These are phyloP conservation scores for Ferdinandea cuprea DNA, from an alignment of 2,888 invertebrate species.

Conservation along the genomic window DNA sequence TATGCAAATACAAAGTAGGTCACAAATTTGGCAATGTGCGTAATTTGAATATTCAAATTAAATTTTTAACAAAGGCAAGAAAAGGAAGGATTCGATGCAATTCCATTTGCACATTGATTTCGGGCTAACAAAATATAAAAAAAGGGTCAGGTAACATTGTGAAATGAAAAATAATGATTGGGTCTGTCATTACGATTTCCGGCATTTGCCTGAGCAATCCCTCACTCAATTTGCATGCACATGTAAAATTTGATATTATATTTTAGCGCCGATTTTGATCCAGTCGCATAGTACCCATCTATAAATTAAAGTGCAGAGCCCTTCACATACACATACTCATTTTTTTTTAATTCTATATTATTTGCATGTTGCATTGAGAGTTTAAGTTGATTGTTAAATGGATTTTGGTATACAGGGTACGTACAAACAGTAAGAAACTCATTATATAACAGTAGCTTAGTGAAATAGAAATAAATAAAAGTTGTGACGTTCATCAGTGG, in stretches of 20 bases:
- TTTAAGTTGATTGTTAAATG: not conserved
- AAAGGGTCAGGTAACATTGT: conserved; percentile 44
- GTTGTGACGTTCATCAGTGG: too few species aligned
- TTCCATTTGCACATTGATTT: conserved; percentile 68
- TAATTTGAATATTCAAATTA: conserved; percentile 74
- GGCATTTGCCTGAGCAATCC: conserved; percentile 47
- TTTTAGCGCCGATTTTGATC: conserved; percentile 1
- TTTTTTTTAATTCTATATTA: not conserved
- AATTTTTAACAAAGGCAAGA: conserved; percentile 41
- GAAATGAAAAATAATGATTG: conserved; percentile 40
- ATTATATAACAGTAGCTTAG: too few species aligned
- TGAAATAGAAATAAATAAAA: too few species aligned
- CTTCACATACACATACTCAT: not conserved
- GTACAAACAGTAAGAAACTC: not conserved
- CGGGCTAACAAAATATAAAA: not conserved
- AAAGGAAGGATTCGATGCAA: conserved; percentile 64
- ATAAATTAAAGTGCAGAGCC: not conserved
- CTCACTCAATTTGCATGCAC: conserved; percentile 42
- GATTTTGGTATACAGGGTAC: not conserved
- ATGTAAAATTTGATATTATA: conserved; percentile 6
- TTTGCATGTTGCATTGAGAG: not conserved
- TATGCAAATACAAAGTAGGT: conserved; percentile 73
- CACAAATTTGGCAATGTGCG: conserved; percentile 71
- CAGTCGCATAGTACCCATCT: conserved; percentile 9
- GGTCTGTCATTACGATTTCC: conserved; percentile 60